Base-by-base conservation (phyloP, 1,140 invertebrate genomes). In the Babylonia areolata region DNA sequence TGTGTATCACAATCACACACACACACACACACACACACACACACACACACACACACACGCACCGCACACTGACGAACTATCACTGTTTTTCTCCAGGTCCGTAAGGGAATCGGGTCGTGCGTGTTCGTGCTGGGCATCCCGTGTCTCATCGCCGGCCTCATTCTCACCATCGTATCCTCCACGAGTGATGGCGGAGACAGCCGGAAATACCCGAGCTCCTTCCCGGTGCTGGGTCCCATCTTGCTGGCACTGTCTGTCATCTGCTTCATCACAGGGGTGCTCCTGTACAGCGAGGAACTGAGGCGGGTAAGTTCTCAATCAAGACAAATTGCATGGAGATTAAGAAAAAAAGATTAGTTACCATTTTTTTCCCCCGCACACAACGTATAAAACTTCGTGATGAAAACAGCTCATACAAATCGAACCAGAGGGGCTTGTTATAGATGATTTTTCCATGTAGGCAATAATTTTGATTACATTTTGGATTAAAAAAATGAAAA, bases 111-210 rank as follows among this genome's bases (percentile, higher is more conserved):
- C 77, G 79, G 54, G 2, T 79, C 81, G 35, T 69, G 33, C 35
- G 39, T 81, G 37, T 73, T 75, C 54, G 81, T 75, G 58, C 80
- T 75, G 81, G 85, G 46, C 42, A 80, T 75, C 73, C 81, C 71
- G 12, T 75, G 40, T 51, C 84, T 85, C 81, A 85, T 79, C 84
- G 86, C 82, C 81, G 80, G 69, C 84, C 71, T 78, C 86, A 87
- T 85, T 81, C 73, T 85, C 28, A 85, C 84, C 75, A 80, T 85
- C 77, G 84, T 85, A 77, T 75, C 73, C 15, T 28, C 84, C 33
- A 51, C 84, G 15, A 77, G 80, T 12, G 54, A 64, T 12, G n/a
- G 23, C 20, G 73, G 37, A 5, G 37, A 39, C 9, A 39, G 73
- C 15, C 40, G 31, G 23, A 85, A 85, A 33, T 85, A 85, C 77